phyloP scores from a whole-genome alignment of 2,888 invertebrate genomes.

The Hydraecia micacea region DNA sequence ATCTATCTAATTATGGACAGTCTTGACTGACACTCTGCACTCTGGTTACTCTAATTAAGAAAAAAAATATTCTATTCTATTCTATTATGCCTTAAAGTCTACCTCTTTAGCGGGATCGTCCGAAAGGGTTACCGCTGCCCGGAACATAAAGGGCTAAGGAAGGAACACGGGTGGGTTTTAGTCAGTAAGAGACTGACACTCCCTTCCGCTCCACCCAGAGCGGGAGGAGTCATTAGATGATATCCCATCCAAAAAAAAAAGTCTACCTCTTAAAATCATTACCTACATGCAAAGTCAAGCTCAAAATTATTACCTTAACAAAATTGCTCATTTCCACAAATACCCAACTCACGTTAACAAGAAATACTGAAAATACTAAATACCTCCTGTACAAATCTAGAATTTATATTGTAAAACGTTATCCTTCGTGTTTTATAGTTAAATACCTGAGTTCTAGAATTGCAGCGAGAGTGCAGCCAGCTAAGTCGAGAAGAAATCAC shows the following conservation, averaged over 20 bases:
- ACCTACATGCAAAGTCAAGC: background rate
- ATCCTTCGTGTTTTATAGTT: slow-evolving; percentile 51
- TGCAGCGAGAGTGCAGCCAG: slow-evolving; percentile 39
- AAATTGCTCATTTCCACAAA: slow-evolving; percentile 25
- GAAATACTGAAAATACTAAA: slow-evolving; percentile 38
- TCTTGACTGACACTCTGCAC: background rate
- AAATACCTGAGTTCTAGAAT: slow-evolving; percentile 54
- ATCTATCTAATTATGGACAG: background rate
- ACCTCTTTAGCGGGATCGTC: no score
- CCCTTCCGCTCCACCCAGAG: no score
- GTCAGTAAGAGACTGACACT: no score
- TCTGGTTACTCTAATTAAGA: no score
- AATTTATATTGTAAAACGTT: slow-evolving; percentile 55
- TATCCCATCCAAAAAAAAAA: no score
- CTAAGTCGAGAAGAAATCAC: slow-evolving; percentile 66
- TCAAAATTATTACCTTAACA: slow-evolving; percentile 8
- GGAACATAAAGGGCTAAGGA: no score
- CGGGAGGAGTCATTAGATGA: no score
- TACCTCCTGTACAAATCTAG: slow-evolving; percentile 34
- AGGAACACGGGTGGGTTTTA: no score
- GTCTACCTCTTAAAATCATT: background rate
- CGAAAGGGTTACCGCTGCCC: no score
- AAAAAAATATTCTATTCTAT: no score
- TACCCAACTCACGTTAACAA: slow-evolving; percentile 17
- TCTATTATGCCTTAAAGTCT: no score